A percentile compares a stretch with the other conserved stretches of the same genome.
Conservation (phyloP, 2,113 vertebrate species). For the Laticauda laticaudata region DNA sequence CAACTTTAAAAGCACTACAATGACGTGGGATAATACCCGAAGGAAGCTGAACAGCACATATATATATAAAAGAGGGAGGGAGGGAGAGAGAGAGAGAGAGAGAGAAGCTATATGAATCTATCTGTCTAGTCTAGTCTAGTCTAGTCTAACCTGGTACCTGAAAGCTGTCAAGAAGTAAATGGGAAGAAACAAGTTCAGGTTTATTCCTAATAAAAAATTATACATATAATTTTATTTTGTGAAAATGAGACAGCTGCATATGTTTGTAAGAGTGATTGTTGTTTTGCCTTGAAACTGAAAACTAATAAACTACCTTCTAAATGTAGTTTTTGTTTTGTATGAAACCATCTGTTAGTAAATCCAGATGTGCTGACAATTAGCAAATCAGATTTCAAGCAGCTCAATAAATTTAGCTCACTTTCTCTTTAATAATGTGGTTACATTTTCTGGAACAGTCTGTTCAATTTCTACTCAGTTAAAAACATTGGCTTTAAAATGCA, state of each 20-base stretch:
- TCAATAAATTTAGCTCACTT: slow-evolving; percentile 20
- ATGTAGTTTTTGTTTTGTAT: slow-evolving; percentile 14
- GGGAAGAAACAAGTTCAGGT: background rate
- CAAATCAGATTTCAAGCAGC: slow-evolving; percentile 20
- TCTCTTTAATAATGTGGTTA: slow-evolving; percentile 37
- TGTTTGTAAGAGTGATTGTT: slow-evolving; percentile 20
- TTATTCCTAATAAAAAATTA: background rate
- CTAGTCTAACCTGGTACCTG: background rate
- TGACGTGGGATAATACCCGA: no score
- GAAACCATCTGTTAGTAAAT: slow-evolving; percentile 49
- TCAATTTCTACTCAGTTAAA: slow-evolving; percentile 30
- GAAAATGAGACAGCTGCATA: slow-evolving; percentile 23
- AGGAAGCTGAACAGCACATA: no score
- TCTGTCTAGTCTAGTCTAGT: no score
- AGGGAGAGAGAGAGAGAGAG: no score
- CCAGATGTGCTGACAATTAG: slow-evolving; percentile 38
- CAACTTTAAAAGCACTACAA: no score
- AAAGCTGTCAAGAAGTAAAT: background rate
- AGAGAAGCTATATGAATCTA: no score
- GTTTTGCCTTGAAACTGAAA: slow-evolving; percentile 29
- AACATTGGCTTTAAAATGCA: background rate
- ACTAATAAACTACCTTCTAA: slow-evolving; percentile 47
- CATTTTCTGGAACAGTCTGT: slow-evolving; percentile 16
- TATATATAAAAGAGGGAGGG: no score
- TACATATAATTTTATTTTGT: background rate